Conservation (phyloP, 2,888 invertebrate species). For the Scaptomyza cyrtandrae region DNA sequence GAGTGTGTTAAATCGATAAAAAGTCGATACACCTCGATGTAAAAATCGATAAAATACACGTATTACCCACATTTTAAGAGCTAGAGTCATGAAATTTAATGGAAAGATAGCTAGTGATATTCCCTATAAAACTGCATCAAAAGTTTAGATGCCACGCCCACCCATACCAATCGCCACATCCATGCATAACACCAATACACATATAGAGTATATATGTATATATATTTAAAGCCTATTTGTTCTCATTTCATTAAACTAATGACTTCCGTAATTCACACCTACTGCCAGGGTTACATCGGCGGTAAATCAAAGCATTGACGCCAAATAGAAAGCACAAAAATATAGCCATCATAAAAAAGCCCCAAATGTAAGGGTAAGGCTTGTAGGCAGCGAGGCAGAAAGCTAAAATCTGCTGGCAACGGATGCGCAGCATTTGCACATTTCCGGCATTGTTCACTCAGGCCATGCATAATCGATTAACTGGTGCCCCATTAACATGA, state of each 20-base stretch:
- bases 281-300: constrained; percentile 23
- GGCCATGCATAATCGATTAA: constrained; percentile 76
- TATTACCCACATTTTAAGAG: too few species aligned
- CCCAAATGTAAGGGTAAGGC: neutral
- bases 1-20: too few species aligned
- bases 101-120: too few species aligned
- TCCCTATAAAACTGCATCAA: too few species aligned
- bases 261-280: constrained; percentile 73
- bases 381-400: neutral
- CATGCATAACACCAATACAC: neutral
- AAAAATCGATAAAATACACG: too few species aligned
- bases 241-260: constrained; percentile 41
- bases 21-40: too few species aligned
- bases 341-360: constrained; percentile 24
- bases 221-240: neutral
- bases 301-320: constrained; percentile 56
- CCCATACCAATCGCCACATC: too few species aligned
- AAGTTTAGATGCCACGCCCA: too few species aligned
- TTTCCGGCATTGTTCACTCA: constrained; percentile 75
- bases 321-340: constrained; percentile 31
- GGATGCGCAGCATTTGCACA: constrained; percentile 72
- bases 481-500: constrained; percentile 73
- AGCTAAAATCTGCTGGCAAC: constrained; percentile 32
- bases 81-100: too few species aligned
- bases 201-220: neutral